phyloP scores from a whole-genome alignment of 2,888 invertebrate species.

The Synergus laeviventris region DNA sequence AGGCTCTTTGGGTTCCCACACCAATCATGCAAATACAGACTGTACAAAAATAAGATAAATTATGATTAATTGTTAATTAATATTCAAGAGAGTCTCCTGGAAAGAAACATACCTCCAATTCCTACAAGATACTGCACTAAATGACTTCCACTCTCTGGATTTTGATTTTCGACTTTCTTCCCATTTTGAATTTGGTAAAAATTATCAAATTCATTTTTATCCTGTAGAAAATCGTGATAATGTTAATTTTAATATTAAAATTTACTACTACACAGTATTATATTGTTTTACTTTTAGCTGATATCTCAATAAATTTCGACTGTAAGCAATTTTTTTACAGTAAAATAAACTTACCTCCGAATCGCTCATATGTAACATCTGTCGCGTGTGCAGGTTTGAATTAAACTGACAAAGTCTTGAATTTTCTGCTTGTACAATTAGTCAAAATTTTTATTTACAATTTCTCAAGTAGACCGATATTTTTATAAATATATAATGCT shows the following conservation, averaged over 20 bases:
- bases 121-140: conserved; percentile 9
- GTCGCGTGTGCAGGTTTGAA: neutral
- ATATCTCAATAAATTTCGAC: too few species aligned
- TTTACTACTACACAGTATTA: too few species aligned
- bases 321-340: neutral
- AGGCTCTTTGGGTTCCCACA: conserved; percentile 3
- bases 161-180: neutral
- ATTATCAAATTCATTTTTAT: neutral
- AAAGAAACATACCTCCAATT: neutral
- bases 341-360: neutral
- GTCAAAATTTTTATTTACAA: neutral
- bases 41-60: neutral
- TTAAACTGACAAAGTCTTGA: conserved; percentile 1
- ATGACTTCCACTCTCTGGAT: neutral
- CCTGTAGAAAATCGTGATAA: neutral
- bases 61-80: neutral
- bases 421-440: neutral
- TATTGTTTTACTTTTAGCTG: too few species aligned
- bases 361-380: conserved; percentile 5
- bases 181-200: neutral
- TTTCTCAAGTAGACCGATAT: neutral
- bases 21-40: conserved; percentile 11
- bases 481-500: neutral
- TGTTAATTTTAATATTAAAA: neutral
- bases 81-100: neutral